phyloP scores from a whole-genome alignment of 1,140 invertebrate species.

The Wasmannia auropunctata region DNA sequence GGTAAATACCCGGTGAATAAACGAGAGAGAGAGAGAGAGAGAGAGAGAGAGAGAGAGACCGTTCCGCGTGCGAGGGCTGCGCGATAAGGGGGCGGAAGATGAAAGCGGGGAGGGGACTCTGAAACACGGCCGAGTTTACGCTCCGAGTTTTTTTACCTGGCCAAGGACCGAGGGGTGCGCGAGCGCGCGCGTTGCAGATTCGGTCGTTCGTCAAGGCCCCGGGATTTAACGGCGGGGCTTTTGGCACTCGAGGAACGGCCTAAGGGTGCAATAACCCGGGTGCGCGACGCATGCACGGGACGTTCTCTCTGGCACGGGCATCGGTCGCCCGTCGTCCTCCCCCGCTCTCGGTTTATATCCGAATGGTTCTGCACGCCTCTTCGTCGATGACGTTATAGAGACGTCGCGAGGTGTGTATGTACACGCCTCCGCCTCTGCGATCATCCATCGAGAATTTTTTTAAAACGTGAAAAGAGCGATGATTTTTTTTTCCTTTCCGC shows the following conservation, averaged over 20 bases:
- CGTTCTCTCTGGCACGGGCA: conserved; percentile 19
- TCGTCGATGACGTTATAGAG: conserved; percentile 25
- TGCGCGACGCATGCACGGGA: background rate
- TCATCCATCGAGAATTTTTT: background rate
- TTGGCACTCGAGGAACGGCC: conserved; percentile 29
- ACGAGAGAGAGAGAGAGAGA: too few relatives aligned
- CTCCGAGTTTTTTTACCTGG: background rate
- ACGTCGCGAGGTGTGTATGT: background rate
- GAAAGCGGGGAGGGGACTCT: background rate
- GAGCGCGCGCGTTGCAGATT: background rate
- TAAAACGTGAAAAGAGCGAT: background rate
- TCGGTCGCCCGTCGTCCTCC: background rate
- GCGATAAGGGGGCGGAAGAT: background rate
- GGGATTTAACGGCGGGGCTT: conserved; percentile 48
- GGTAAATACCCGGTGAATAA: background rate
- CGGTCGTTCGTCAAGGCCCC: conserved; percentile 24
- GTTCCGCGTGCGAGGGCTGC: too few relatives aligned
- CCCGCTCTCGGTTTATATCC: background rate
- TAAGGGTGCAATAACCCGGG: conserved; percentile 43
- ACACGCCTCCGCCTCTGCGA: too few relatives aligned
- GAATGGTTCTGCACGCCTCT: background rate
- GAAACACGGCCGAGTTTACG: background rate
- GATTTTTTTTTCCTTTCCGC: background rate
- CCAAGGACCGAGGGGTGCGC: background rate
- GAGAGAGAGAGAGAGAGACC: background rate